Conservation (phyloP, 23 tunicate species). For the Aplidium turbinatum region DNA sequence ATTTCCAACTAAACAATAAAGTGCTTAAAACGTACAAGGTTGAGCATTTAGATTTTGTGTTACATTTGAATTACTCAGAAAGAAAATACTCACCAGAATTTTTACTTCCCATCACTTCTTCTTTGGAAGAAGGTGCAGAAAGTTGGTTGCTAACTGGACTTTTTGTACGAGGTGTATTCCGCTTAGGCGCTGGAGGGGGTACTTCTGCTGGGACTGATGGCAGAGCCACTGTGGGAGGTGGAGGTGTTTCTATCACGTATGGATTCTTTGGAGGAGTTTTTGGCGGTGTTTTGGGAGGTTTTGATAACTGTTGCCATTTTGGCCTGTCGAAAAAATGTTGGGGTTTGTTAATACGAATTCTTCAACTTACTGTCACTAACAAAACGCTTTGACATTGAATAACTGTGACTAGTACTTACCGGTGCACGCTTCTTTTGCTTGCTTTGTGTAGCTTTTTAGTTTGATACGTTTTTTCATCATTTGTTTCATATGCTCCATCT, state of each 20-base stretch:
- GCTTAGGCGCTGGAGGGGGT: too few relatives aligned
- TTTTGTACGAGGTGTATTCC: too few relatives aligned
- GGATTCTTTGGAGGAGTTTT: constrained; percentile 29
- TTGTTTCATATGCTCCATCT: constrained; percentile 44
- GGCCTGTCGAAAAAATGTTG: constrained; percentile 4
- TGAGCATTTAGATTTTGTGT: neutral
- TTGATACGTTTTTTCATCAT: constrained; percentile 21
- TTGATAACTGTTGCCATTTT: constrained; percentile 37
- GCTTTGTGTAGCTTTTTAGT: constrained; percentile 30
- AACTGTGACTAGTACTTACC: constrained; percentile 10
- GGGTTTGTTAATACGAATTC: neutral
- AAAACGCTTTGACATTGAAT: neutral
- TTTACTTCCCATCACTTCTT: too few relatives aligned
- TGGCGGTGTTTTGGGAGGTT: constrained; percentile 6
- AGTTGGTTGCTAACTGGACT: too few relatives aligned
- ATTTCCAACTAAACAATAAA: too few relatives aligned
- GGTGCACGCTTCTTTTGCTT: constrained; percentile 27
- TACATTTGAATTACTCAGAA: neutral
- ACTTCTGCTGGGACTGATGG: constrained; percentile 1
- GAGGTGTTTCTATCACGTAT: neutral
- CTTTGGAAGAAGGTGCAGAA: too few relatives aligned
- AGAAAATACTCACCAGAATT: too few relatives aligned
- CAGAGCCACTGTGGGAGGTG: neutral
- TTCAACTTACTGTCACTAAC: neutral
- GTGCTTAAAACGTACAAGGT: too few relatives aligned